Evolutionary conservation across 1,140 invertebrate genomes (phyloP).

Genomic region (Fopius arisanus): DNA sequence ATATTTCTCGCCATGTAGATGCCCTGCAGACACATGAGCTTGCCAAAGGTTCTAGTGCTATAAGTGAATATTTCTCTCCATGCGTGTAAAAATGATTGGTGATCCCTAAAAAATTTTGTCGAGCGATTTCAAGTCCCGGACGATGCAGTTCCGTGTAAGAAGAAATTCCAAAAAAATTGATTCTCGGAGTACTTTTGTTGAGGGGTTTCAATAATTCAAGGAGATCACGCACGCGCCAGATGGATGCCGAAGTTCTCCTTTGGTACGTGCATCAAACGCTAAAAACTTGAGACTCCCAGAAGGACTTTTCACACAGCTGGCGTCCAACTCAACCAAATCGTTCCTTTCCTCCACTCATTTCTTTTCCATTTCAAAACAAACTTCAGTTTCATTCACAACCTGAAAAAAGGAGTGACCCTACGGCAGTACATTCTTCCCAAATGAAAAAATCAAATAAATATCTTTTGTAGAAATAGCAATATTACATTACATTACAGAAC

Average conservation of each 20-base stretch:
- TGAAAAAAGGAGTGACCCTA: background rate
- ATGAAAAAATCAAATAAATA: too few relatives aligned
- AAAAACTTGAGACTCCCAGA: constrained; percentile 33
- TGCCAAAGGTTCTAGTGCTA: too few relatives aligned
- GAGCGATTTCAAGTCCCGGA: background rate
- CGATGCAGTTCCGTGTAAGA: background rate
- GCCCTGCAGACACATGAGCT: too few relatives aligned
- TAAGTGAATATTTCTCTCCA: too few relatives aligned
- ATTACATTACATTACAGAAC: too few relatives aligned
- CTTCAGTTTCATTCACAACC: background rate
- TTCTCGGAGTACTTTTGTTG: constrained; percentile 2
- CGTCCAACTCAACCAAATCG: background rate
- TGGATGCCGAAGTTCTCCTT: constrained; percentile 47
- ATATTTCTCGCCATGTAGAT: too few relatives aligned
- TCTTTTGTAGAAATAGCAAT: too few relatives aligned
- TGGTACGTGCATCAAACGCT: background rate
- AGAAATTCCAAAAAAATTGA: background rate
- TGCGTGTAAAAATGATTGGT: too few relatives aligned
- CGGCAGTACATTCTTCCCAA: too few relatives aligned
- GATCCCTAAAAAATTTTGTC: background rate
- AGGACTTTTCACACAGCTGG: constrained; percentile 50
- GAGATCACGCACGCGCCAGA: constrained; percentile 64
- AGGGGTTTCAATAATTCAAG: constrained; percentile 51
- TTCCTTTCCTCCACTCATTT: background rate
- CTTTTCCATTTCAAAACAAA: background rate